Percentiles rank a stretch among this genome's conserved stretches.
Conservation (phyloP, 2,888 invertebrate genomes). For the Nebria brevicollis region DNA sequence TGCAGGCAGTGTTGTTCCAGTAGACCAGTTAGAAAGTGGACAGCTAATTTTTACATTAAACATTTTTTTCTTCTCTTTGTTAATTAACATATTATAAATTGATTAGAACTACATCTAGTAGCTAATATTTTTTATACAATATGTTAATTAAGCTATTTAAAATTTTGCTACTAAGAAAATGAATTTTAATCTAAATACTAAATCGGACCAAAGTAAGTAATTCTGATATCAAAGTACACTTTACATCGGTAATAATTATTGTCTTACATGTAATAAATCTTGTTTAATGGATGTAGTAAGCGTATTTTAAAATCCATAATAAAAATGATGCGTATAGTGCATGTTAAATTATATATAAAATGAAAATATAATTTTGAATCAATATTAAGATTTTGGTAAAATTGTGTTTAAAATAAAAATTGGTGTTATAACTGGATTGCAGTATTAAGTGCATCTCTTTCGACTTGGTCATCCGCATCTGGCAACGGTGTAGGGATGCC, state of each 20-base stretch:
- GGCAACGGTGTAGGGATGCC: constrained; percentile 45
- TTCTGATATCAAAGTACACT: too few species aligned
- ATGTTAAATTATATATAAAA: too few species aligned
- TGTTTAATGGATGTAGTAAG: too few species aligned
- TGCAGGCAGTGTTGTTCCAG: constrained; percentile 41
- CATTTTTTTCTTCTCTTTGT: not conserved
- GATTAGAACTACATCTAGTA: not conserved
- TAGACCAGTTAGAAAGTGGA: constrained; percentile 24
- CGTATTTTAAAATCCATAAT: too few species aligned
- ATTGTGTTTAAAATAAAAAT: too few species aligned
- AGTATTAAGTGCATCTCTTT: constrained; percentile 26
- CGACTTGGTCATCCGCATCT: constrained; percentile 31
- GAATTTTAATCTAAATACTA: too few species aligned
- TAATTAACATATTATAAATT: not conserved
- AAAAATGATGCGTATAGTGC: too few species aligned
- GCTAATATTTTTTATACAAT: not conserved
- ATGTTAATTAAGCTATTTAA: not conserved
- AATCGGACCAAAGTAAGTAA: too few species aligned
- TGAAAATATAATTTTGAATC: too few species aligned
- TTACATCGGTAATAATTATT: too few species aligned
- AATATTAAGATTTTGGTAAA: too few species aligned
- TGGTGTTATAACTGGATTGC: constrained; percentile 22
- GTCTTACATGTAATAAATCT: too few species aligned
- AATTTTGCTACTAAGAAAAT: not conserved
- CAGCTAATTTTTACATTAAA: constrained; percentile 29